Conservation (phyloP, 1,140 invertebrate genomes). For the Cherax destructor region DNA sequence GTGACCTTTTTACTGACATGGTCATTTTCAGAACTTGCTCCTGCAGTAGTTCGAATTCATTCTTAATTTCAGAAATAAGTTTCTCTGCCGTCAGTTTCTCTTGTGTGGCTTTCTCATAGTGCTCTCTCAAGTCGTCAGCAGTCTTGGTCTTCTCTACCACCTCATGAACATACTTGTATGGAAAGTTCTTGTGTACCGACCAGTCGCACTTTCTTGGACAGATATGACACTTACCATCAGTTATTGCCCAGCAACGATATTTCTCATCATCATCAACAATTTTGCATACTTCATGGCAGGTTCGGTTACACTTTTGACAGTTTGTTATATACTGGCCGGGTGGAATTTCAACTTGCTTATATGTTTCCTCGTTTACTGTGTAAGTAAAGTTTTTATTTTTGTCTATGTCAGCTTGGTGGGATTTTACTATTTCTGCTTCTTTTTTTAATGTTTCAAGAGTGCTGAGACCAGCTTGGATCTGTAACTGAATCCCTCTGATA, state of each 20-base stretch:
- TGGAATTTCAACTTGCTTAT: not conserved
- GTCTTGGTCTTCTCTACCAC: not conserved
- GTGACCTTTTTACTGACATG: not conserved
- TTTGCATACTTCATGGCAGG: not conserved
- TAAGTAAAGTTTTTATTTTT: slow-evolving; percentile 22
- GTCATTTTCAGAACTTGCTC: slow-evolving; percentile 13
- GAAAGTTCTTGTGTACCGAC: slow-evolving; percentile 16
- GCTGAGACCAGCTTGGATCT: slow-evolving; percentile 8
- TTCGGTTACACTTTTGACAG: not conserved
- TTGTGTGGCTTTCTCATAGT: slow-evolving; percentile 19
- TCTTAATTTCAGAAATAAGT: not conserved
- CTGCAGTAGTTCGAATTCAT: not conserved
- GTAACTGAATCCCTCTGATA: not conserved
- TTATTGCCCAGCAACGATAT: slow-evolving; percentile 10
- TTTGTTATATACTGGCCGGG: not conserved
- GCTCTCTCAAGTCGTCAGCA: slow-evolving; percentile 19
- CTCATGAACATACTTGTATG: not conserved
- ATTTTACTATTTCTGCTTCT: slow-evolving; percentile 4
- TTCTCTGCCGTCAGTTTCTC: not conserved
- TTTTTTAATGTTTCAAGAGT: slow-evolving; percentile 11
- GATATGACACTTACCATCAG: slow-evolving; percentile 1
- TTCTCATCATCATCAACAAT: not conserved
- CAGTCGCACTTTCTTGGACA: slow-evolving; percentile 2
- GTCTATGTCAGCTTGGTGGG: slow-evolving; percentile 18
- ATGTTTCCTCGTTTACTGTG: slow-evolving; percentile 2